Percentiles rank a stretch among this genome's conserved stretches.
These are phyloP conservation scores for Rhodeus uyekii DNA, from an alignment of 2,797 vertebrate genomes.

Conservation along the genomic window DNA sequence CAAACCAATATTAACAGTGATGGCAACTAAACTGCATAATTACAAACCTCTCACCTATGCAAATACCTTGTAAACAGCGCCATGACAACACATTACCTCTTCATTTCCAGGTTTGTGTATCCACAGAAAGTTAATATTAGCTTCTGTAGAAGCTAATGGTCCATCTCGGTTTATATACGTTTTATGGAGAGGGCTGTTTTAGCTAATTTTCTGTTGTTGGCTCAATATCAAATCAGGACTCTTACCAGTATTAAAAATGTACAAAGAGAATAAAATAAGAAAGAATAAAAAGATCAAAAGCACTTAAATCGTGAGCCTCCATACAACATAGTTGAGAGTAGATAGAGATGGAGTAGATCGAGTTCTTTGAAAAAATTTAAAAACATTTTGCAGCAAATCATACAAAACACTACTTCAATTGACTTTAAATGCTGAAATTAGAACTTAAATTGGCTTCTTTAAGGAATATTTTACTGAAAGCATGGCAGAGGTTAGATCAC, in stretches of 20 bases:
- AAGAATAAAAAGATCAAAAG: conserved; percentile 32
- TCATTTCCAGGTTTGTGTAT: conserved; percentile 38
- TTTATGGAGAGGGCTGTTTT: conserved; percentile 62
- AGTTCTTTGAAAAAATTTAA: conserved; percentile 25
- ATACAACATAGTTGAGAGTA: conserved; percentile 21
- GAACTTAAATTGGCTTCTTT: conserved; percentile 31
- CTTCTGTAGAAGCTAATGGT: conserved; percentile 65
- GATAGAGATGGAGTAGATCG: too few species aligned
- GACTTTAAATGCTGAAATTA: conserved; percentile 29
- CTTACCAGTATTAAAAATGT: conserved; percentile 53
- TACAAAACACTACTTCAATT: conserved; percentile 24
- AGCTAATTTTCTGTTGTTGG: conserved; percentile 70
- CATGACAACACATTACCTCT: conserved; percentile 41
- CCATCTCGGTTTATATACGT: conserved; percentile 68
- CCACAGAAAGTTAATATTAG: conserved; percentile 59
- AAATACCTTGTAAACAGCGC: conserved; percentile 30
- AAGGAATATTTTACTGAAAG: conserved; percentile 12
- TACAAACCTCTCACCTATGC: conserved; percentile 37
- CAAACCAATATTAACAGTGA: conserved; percentile 14
- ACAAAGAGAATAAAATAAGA: conserved; percentile 52
- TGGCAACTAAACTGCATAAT: conserved; percentile 32
- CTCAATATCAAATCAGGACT: conserved; percentile 60
- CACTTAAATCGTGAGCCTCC: conserved; percentile 46
- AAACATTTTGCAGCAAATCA: conserved; percentile 6
- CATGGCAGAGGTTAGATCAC: conserved; percentile 9